Base-by-base conservation (phyloP, 2,113 vertebrate species). In the Chaetops frenatus region DNA sequence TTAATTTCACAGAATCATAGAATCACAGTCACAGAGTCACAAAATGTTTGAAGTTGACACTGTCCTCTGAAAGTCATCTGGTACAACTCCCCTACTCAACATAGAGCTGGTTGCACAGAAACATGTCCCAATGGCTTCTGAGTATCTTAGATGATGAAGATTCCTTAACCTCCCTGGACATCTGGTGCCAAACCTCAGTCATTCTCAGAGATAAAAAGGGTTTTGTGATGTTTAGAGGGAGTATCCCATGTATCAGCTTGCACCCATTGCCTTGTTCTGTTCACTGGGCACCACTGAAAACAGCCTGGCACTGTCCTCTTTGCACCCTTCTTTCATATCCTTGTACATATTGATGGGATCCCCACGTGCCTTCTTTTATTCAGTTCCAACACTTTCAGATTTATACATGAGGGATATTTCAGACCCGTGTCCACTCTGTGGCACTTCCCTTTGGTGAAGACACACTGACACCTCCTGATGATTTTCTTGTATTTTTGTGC, bases 171-270 rank as follows among this genome's bases (percentile, higher is more conserved):
- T 22, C 4, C 5, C 22, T 45, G 19, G 21, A 12, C 7, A 62
- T 19, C 17, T 22, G 47, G 7, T 35, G 10, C 8, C 18, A n/a
- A 5, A 0, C 4, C 3, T 85, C 3, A 6, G 22, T 29, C 50
- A 54, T 4, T 3, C 3, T 65, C 12, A 56, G 3, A 56, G 42
- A 44, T 9, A 61, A 57, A 70, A 53, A 27, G 7, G 7, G 4
- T 2, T 73, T 81, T 18, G 11, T 24, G 4, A 35, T 28, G 18
- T 44, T 82, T 25, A 40, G 51, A 65, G 9, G 15, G 15, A 58
- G 2, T 45, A 6, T 67, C 28, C 4, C 14, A 5, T 9, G 3
- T 35, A 48, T 54, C 29, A 12, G 3, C n/a, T n/a, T 27, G 10
- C 11, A 29, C 8, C 9, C 20, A 7, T 19, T 29, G 8, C 22